These are phyloP conservation scores for Metacarcinus magister DNA, from an alignment of 2,888 invertebrate genomes.

Conservation along the genomic window DNA sequence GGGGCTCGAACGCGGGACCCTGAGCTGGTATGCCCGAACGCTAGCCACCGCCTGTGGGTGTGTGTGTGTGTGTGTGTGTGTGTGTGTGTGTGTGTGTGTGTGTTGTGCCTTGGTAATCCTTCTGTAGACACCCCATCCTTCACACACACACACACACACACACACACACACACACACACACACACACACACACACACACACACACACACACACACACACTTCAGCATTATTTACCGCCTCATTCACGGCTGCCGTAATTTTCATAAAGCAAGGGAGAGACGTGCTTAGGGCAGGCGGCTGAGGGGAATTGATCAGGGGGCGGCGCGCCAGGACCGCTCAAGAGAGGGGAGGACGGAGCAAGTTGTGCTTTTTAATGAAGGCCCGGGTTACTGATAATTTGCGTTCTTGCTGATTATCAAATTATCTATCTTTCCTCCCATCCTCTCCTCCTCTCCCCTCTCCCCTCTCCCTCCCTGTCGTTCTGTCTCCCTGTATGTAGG, in stretches of 20 bases:
- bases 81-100: too few species aligned
- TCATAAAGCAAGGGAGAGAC: conserved; percentile 45
- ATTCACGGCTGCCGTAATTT: conserved; percentile 6
- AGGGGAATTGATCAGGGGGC: conserved; percentile 44
- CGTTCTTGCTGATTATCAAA: conserved; percentile 60
- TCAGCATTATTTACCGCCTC: conserved; percentile 41
- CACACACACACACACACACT: background rate
- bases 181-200: background rate
- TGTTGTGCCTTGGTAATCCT: background rate
- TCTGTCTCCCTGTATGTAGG: background rate
- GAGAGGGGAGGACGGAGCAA: background rate
- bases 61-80: too few species aligned
- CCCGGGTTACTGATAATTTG: conserved; percentile 40
- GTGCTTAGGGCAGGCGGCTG: background rate
- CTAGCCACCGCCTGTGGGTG: too few species aligned
- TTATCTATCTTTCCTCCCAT: background rate
- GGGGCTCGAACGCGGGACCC: too few species aligned
- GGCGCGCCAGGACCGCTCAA: background rate
- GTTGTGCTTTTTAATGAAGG: conserved; percentile 16
- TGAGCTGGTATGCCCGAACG: too few species aligned
- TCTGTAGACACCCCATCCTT: background rate
- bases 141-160: background rate
- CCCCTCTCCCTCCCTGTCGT: background rate
- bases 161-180: conserved; percentile 29
- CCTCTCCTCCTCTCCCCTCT: background rate